Evolutionary conservation across 2,113 vertebrate species (phyloP).

Genomic region (Psilopsiagon aymara): DNA sequence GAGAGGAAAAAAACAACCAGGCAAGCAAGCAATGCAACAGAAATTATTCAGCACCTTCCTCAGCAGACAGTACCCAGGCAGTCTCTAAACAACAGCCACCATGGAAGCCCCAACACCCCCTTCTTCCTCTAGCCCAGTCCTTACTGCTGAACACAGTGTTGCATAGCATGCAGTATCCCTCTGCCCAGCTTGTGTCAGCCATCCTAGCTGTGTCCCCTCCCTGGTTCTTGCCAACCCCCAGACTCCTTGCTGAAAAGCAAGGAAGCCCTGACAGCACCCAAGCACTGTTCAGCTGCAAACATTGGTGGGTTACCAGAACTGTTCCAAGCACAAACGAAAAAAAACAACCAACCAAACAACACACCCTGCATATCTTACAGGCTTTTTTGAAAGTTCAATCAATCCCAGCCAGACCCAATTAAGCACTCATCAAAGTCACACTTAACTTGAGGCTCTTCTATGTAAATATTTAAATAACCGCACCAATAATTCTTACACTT

Average conservation of each 20-base stretch:
- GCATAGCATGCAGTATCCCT: no score
- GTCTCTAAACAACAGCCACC: not conserved
- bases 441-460: not conserved
- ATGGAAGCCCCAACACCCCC: rapidly evolving
- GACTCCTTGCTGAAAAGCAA: not conserved
- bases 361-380: rapidly evolving
- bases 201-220: not conserved
- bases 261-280: not conserved
- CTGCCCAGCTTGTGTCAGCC: not conserved
- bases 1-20: not conserved
- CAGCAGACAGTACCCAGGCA: not conserved
- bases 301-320: rapidly evolving
- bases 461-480: not conserved
- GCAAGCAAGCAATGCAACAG: not conserved
- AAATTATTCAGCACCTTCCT: not conserved
- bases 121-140: not conserved
- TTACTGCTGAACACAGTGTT: not conserved
- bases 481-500: not conserved
- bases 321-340: not conserved
- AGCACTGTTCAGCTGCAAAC: not conserved
- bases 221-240: not conserved
- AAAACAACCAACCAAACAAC: not conserved
- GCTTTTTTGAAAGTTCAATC: not conserved
- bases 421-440: not conserved
- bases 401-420: not conserved